Evolutionary conservation across 2,797 vertebrate genomes (phyloP).

Genomic region (Spatula versicolor): DNA sequence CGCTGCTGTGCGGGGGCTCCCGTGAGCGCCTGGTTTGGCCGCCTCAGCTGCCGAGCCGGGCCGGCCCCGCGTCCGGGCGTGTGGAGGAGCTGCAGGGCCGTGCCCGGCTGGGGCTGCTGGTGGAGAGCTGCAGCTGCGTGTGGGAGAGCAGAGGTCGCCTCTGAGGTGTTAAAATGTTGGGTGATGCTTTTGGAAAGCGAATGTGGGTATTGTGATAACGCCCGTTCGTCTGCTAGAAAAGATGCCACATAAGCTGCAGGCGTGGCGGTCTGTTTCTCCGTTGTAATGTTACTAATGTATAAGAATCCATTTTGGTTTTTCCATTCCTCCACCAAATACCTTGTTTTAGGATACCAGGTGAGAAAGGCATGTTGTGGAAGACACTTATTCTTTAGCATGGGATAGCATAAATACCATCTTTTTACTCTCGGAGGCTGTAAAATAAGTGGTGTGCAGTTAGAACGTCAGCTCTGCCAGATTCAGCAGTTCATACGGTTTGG

Average conservation of each 20-base stretch:
- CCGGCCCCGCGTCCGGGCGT: fast-evolving
- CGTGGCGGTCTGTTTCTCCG: neutral
- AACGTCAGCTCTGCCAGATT: neutral
- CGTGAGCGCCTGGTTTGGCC: fast-evolving
- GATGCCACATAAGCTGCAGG: neutral
- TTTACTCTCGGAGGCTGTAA: neutral
- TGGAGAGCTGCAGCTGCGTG: neutral
- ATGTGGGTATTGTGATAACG: neutral
- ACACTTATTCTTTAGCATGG: neutral
- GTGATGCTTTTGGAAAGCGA: neutral
- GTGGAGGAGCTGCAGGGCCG: neutral
- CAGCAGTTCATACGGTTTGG: neutral
- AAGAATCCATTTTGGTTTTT: neutral
- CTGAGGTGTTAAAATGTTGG: neutral
- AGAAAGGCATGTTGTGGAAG: neutral
- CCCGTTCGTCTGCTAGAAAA: neutral
- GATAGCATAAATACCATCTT: neutral
- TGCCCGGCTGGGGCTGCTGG: neutral
- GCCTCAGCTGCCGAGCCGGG: neutral
- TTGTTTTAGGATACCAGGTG: neutral
- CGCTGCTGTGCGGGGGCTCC: fast-evolving
- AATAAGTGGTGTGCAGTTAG: neutral
- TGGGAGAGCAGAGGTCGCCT: neutral
- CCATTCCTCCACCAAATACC: neutral
- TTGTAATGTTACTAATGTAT: neutral